Base-by-base conservation (phyloP, 2,113 vertebrate species). In the Pheucticus melanocephalus region DNA sequence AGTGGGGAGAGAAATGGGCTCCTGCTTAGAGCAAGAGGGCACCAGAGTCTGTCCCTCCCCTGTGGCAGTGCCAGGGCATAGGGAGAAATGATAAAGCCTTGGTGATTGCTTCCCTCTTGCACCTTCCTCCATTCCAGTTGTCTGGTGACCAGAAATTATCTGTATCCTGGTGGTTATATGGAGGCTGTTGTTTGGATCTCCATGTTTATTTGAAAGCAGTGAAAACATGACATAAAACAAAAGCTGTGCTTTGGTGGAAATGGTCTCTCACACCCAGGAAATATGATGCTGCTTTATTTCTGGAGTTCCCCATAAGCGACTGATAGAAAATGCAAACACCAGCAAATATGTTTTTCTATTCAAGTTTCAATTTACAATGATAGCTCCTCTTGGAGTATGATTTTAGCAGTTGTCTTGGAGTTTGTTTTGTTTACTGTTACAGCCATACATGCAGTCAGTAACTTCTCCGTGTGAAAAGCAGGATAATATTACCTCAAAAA, bases 271-370 rank as follows among this genome's bases (percentile, higher is more conserved):
- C 35, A 31, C 31, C 40, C 6, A 1, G 63, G 75, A 88, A 94
- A 93, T 73, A 31, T 17, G 44, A 33, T 28, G 47, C 56, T 89
- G 0, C 70, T 93, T 93, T 86, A 44, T 82, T 90, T 92, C 83
- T 90, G 91, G 40, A n/a, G 72, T 91, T 64, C 51, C 51, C 69
- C 51, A 21, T 56, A 80, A 68, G 61, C 56, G 92, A 86, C 76
- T 3, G 4, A 53, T 21, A 82, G 77, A 88, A 66, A 94, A 93
- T 33, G 22, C 48, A 59, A 92, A 64, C 73, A 88, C 18, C 60
- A 82, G 51, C n/a, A 93, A 73, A 53, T 76, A 39, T 5, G 70
- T 61, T 96, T 96, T 94, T 85, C 73, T 53, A 77, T 90, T 93
- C 51, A 71, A 81, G 48, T 72, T 96, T 93, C 63, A 23, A 71